Conservation (phyloP, 1,140 invertebrate genomes). For the Orchestia grillus region DNA sequence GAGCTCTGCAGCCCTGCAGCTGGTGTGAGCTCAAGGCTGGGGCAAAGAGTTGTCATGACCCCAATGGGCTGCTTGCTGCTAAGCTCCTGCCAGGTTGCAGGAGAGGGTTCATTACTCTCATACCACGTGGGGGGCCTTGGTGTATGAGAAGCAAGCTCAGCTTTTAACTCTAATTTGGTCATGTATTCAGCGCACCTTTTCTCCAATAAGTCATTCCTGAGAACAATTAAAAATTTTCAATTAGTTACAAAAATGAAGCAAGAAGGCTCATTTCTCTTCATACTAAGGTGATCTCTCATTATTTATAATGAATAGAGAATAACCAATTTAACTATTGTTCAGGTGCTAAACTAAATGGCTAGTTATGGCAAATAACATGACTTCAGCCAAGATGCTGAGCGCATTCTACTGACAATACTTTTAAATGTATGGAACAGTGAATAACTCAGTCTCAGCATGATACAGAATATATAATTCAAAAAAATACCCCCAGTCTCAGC, state of each 20-base stretch:
- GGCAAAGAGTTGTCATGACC: neutral
- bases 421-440: too few relatives aligned
- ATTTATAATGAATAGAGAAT: too few relatives aligned
- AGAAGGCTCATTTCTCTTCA: too few relatives aligned
- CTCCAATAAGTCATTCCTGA: constrained; percentile 14
- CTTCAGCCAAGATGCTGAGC: too few relatives aligned
- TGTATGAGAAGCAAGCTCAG: neutral
- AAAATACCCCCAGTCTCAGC: too few relatives aligned
- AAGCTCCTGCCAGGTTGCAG: neutral
- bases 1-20: neutral
- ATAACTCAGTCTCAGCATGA: too few relatives aligned
- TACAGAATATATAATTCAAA: too few relatives aligned
- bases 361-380: too few relatives aligned
- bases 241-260: neutral
- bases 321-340: too few relatives aligned
- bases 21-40: neutral
- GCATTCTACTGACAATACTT: too few relatives aligned
- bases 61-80: neutral
- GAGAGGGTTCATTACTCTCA: neutral
- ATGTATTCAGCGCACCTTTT: neutral
- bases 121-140: neutral
- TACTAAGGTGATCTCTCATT: too few relatives aligned
- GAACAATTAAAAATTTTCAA: neutral
- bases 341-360: too few relatives aligned
- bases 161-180: neutral